phyloP scores from a whole-genome alignment of 2,888 invertebrate species.

The Spicauda simplicius region DNA sequence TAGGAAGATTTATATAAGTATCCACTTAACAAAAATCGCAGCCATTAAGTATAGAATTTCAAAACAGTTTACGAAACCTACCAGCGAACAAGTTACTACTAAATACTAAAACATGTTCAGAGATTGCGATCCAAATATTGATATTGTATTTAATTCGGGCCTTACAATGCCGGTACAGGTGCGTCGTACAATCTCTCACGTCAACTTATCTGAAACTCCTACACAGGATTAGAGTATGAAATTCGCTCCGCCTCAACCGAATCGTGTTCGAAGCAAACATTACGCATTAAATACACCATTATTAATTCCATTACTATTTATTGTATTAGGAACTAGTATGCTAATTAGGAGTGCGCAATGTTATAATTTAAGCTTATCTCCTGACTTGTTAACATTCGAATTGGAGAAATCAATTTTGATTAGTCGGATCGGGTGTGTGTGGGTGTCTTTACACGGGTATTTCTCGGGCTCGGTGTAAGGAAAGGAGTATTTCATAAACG shows the following conservation, averaged over 20 bases:
- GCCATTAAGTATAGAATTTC: too few relatives aligned
- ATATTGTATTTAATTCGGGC: background rate
- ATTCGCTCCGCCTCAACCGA: slow-evolving; percentile 8
- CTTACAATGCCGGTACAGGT: slow-evolving; percentile 21
- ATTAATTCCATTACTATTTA: slow-evolving; percentile 34
- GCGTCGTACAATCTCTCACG: slow-evolving; percentile 17
- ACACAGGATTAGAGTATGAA: slow-evolving; percentile 10
- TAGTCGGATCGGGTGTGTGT: slow-evolving; percentile 40
- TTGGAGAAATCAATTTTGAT: slow-evolving; percentile 38
- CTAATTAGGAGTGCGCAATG: slow-evolving; percentile 33
- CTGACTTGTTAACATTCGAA: slow-evolving; percentile 37
- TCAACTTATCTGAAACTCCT: slow-evolving; percentile 23
- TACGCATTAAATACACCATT: slow-evolving; percentile 21
- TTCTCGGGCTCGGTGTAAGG: slow-evolving; percentile 38
- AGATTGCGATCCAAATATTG: background rate
- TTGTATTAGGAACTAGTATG: slow-evolving; percentile 34
- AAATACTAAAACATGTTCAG: too few relatives aligned
- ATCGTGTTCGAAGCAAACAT: slow-evolving; percentile 27
- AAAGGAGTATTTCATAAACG: slow-evolving; percentile 58
- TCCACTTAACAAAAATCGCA: too few relatives aligned
- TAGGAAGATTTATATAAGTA: too few relatives aligned
- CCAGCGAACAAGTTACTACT: too few relatives aligned
- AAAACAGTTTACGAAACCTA: too few relatives aligned
- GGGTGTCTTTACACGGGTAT: slow-evolving; percentile 44
- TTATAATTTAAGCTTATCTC: slow-evolving; percentile 37